phyloP scores from a whole-genome alignment of 2,888 invertebrate genomes.

The Leptinotarsa peninsularis region DNA sequence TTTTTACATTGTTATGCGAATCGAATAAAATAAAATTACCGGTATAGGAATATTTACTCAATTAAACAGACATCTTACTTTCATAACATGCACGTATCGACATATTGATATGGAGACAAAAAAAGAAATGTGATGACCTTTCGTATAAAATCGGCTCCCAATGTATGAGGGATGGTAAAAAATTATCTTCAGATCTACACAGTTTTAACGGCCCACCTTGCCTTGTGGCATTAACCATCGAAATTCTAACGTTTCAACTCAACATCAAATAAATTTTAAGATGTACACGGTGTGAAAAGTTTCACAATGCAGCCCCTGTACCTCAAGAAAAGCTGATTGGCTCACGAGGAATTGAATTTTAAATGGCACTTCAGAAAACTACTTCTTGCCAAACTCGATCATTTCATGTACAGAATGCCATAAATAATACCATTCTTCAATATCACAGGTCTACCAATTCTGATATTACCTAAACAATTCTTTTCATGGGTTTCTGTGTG shows the following conservation, averaged over 20 bases:
- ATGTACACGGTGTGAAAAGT: too few relatives aligned
- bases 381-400: too few relatives aligned
- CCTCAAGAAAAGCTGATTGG: too few relatives aligned
- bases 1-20: slow-evolving; percentile 11
- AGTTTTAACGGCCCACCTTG: background rate
- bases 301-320: too few relatives aligned
- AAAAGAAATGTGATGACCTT: background rate
- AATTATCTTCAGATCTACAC: slow-evolving; percentile 7
- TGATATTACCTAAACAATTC: too few relatives aligned
- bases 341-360: too few relatives aligned
- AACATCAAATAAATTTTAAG: background rate
- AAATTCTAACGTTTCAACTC: slow-evolving; percentile 18
- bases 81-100: background rate
- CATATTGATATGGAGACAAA: background rate
- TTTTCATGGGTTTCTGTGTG: too few relatives aligned
- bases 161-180: background rate
- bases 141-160: background rate
- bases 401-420: too few relatives aligned
- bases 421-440: too few relatives aligned
- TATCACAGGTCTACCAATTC: too few relatives aligned
- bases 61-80: background rate
- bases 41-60: background rate
- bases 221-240: background rate
- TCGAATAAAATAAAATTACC: background rate
- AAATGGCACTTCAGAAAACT: too few relatives aligned